phyloP scores from a whole-genome alignment of 2,113 vertebrate genomes.

The Girardinichthys multiradiatus region DNA sequence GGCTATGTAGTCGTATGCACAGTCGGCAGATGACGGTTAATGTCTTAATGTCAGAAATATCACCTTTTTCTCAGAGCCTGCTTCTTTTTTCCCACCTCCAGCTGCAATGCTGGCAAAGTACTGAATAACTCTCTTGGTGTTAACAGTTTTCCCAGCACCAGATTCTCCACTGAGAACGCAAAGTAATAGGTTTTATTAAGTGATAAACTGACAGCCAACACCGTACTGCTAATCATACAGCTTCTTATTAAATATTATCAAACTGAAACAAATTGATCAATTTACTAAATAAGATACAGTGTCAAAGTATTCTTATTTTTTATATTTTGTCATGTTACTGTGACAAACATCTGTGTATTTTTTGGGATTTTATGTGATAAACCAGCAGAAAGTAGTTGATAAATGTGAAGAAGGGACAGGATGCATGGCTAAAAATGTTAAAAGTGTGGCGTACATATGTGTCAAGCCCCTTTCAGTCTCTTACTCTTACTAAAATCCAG shows the following conservation, averaged over 20 bases:
- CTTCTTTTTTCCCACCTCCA: slow-evolving; percentile 85
- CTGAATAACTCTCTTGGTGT: slow-evolving; percentile 93
- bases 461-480: too few relatives aligned
- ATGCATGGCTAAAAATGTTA: background rate
- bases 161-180: slow-evolving; percentile 87
- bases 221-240: too few relatives aligned
- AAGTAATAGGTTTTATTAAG: slow-evolving; percentile 1
- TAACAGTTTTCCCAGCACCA: slow-evolving; percentile 93
- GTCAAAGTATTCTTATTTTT: background rate
- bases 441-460: background rate
- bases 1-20: too few relatives aligned
- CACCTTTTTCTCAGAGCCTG: slow-evolving; percentile 84
- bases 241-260: too few relatives aligned
- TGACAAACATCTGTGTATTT: background rate
- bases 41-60: background rate
- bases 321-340: background rate
- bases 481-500: too few relatives aligned
- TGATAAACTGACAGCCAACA: background rate
- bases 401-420: background rate
- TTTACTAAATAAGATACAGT: too few relatives aligned
- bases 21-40: background rate
- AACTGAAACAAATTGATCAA: too few relatives aligned
- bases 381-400: background rate
- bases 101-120: slow-evolving; percentile 93
- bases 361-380: background rate